Conservation (phyloP, 2,113 vertebrate genomes). For the Podilymbus podiceps region DNA sequence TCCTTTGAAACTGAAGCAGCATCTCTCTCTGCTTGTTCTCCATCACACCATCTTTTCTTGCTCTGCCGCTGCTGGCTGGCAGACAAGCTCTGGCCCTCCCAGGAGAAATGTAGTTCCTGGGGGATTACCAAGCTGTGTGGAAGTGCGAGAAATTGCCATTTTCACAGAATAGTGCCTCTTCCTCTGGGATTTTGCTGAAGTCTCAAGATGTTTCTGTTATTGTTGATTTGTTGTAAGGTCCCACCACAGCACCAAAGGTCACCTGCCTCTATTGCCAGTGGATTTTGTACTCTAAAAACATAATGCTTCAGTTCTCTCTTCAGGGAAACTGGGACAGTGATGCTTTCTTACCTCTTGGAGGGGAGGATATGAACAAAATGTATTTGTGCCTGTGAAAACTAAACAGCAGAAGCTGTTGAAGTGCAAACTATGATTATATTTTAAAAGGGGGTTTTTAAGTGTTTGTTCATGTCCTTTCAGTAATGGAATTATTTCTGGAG, state of each 20-base stretch:
- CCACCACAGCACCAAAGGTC: not conserved
- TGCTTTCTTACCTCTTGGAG: slow-evolving; percentile 1
- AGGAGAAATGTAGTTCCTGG: not conserved
- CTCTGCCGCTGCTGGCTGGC: not conserved
- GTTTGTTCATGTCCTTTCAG: slow-evolving; percentile 40
- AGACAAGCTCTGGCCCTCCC: not conserved
- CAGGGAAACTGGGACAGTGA: not conserved
- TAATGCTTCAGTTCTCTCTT: not conserved
- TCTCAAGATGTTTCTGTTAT: not conserved
- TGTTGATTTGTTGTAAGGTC: not conserved
- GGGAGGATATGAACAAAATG: not conserved
- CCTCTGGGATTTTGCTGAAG: slow-evolving; percentile 1
- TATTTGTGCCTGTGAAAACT: slow-evolving; percentile 15
- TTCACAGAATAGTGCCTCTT: not conserved
- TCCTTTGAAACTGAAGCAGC: not conserved
- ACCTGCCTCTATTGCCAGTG: not conserved
- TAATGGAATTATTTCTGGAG: slow-evolving; percentile 51
- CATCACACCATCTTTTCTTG: not conserved
- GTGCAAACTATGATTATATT: slow-evolving; percentile 21
- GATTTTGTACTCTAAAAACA: slow-evolving; percentile 6
- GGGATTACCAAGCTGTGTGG: not conserved
- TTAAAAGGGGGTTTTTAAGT: slow-evolving; percentile 19
- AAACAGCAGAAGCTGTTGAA: not conserved
- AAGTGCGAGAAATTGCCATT: not conserved
- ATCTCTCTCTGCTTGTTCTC: not conserved